Evolutionary conservation across 2,888 invertebrate genomes (phyloP).

Genomic region (Stictocephala bisonia): DNA sequence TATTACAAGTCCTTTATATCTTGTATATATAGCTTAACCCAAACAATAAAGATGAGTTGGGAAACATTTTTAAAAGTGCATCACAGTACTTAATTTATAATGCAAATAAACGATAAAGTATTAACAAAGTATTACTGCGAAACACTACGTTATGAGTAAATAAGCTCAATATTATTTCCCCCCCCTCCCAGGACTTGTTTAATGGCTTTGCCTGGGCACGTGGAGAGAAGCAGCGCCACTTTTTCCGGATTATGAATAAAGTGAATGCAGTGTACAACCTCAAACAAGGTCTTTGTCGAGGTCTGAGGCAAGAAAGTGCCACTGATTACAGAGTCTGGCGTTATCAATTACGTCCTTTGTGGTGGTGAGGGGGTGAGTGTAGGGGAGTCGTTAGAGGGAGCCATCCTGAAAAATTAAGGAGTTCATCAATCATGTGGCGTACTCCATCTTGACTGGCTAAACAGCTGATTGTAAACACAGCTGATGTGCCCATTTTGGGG

Average conservation of each 20-base stretch:
- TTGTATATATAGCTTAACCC: no score
- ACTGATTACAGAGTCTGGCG: constrained; percentile 19
- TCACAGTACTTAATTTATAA: no score
- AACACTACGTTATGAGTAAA: no score
- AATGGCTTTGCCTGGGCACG: neutral
- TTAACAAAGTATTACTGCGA: no score
- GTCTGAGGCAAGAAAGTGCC: constrained; percentile 12
- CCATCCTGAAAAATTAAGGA: constrained; percentile 46
- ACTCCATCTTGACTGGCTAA: constrained; percentile 40
- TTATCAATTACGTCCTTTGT: constrained; percentile 35
- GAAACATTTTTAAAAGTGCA: no score
- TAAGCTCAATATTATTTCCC: neutral
- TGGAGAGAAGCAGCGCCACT: neutral
- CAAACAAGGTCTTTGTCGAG: constrained; percentile 37
- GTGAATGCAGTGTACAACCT: constrained; percentile 31
- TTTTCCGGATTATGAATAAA: constrained; percentile 23
- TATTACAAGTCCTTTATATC: no score
- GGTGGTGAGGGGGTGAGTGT: neutral
- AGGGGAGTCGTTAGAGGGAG: constrained; percentile 29
- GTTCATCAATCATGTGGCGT: constrained; percentile 41
- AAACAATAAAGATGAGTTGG: no score
- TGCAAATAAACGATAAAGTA: no score
- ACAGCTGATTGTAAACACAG: constrained; percentile 40
- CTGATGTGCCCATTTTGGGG: no score
- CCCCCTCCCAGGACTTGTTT: neutral